A percentile compares a stretch with the other conserved stretches of the same genome.
Conservation (phyloP, 92 coral and sea anemone species). For the Ricordea florida region DNA sequence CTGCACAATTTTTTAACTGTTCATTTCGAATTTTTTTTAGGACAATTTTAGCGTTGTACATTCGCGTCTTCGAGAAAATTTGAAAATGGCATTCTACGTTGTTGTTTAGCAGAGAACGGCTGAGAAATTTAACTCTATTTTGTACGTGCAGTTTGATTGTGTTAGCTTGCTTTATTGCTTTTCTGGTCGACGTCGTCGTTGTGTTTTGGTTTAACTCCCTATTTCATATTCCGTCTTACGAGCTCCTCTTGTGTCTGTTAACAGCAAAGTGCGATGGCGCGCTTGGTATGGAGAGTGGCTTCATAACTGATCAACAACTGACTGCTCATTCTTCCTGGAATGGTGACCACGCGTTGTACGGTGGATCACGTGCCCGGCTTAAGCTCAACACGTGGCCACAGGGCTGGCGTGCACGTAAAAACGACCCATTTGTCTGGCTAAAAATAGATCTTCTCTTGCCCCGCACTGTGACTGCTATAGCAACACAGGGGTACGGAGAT, state of each 20-base stretch:
- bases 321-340: conserved; percentile 80
- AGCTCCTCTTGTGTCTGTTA: background rate
- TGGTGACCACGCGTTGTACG: conserved; percentile 51
- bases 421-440: conserved; percentile 78
- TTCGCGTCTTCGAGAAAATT: too few species aligned
- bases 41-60: too few species aligned
- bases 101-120: too few species aligned
- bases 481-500: conserved; percentile 85
- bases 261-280: conserved; percentile 66
- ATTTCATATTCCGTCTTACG: too few species aligned
- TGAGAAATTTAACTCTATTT: too few species aligned
- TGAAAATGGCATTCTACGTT: too few species aligned
- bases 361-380: conserved; percentile 81
- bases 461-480: conserved; percentile 66
- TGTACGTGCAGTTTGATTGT: too few species aligned
- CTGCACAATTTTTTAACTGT: too few species aligned
- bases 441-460: conserved; percentile 56
- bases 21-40: too few species aligned
- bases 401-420: conserved; percentile 80
- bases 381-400: conserved; percentile 71
- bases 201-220: too few species aligned
- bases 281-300: conserved; percentile 74
- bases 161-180: too few species aligned
- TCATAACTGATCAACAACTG: conserved; percentile 56
- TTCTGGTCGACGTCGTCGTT: too few species aligned